phyloP scores from a whole-genome alignment of 2,113 vertebrate genomes.

The Thryonomys swinderianus region DNA sequence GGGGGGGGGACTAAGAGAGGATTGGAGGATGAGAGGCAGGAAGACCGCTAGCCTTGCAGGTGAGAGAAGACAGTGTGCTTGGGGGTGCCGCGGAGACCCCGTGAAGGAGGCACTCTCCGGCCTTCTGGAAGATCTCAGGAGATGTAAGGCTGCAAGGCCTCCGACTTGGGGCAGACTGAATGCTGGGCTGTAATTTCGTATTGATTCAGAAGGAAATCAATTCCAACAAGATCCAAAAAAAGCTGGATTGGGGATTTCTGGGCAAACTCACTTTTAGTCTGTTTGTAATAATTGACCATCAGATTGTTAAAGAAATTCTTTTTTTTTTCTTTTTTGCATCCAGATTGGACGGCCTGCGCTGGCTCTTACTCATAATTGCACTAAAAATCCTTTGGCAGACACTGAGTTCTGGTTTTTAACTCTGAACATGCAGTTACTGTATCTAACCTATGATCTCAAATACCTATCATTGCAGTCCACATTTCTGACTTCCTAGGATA shows the following conservation, averaged over 20 bases:
- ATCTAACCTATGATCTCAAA: background rate
- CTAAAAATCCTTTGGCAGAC: slow-evolving; percentile 50
- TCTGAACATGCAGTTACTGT: slow-evolving; percentile 39
- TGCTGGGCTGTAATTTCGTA: background rate
- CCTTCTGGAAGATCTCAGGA: background rate
- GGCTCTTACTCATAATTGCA: background rate
- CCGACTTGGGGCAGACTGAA: background rate
- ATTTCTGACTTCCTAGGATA: slow-evolving; percentile 36
- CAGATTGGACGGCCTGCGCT: background rate
- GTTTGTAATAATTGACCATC: slow-evolving; percentile 11
- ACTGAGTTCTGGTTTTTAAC: background rate
- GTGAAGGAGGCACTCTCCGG: background rate
- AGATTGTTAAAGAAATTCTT: slow-evolving; percentile 19
- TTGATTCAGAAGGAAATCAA: background rate
- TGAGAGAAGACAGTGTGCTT: background rate
- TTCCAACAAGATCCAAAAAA: background rate
- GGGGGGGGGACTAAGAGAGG: background rate
- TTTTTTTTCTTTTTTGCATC: background rate
- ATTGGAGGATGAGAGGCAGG: background rate
- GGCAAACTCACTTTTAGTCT: slow-evolving; percentile 9
- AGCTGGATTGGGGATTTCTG: background rate
- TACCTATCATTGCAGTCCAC: background rate
- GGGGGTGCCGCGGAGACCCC: background rate
- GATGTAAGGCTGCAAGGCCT: background rate
- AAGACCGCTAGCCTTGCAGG: background rate